Base-by-base conservation (phyloP, 2,888 invertebrate species). In the Slavum lentiscoides region DNA sequence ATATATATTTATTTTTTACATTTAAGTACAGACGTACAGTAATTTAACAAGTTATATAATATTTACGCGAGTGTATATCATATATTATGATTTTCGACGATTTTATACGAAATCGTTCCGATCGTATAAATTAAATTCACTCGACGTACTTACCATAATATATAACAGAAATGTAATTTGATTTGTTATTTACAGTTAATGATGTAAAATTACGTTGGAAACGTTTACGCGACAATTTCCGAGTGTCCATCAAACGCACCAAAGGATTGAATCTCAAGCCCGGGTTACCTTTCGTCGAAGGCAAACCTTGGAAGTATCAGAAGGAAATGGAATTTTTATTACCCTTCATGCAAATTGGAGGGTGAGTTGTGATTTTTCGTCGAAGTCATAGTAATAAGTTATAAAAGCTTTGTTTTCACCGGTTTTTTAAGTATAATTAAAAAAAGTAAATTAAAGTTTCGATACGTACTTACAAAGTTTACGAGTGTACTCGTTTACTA, bases 201-300 rank as follows among this genome's bases (percentile, higher is more conserved):
- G 77, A 80, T n/a, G 77, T 80, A 1, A 80, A 80, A 59, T 62
- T 80, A 30, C 69, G 77, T 8, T 80, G 77, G 77, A 80, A 80
- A 55, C 77, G 77, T 53, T 70, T 80, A 23, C 77, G 77, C 19
- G 77, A 80, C 55, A 80, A 80, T 70, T 80, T 80, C 15, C 70
- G 77, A 55, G 77, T 80, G 64, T 80, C 77, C 19, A 80, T 80
- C 70, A 80, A 80, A 80, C 77, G 77, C 4, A 80, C 77, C 23
- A 80, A 80, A 64, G 77, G 77, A 64, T 23, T 80, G 62, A 80
- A 80, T 61, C 77, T 80, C 55, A 80, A 80, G 55, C 77, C 77
- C 6, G 77, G 77, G 4, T 55, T 80, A 55, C 77, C 77, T 4
- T 80, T 80, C 43, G 77, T 80, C 23, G 77, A 80, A 53, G 77